Base-by-base conservation (phyloP, 2,797 vertebrate genomes). In the Pipistrellus kuhlii region DNA sequence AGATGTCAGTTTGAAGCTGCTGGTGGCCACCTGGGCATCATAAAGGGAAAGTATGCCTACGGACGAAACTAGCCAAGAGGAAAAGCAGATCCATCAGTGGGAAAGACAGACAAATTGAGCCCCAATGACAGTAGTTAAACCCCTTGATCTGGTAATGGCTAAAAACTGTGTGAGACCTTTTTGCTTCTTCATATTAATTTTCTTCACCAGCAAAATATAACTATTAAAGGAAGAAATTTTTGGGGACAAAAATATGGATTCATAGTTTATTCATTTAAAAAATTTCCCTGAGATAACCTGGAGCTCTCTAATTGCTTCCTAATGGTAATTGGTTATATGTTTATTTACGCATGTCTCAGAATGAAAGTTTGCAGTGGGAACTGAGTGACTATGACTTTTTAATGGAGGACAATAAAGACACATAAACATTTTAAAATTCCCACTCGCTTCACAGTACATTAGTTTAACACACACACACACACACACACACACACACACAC, bases 181-280 rank as follows among this genome's bases (percentile, higher is more conserved):
- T n/a, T 48, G 53, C 30, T 91, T 64, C 13, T 76, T 73, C 11
- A 21, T 76, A 5, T 83, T 71, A 23, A 57, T 94, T 90, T 96
- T 93, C 83, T 72, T 92, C 51, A 88, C 25, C 92, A n/a, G 27
- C 17, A 64, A 95, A 69, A 35, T 75, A 62, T 53, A 92, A 11
- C 18, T 87, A 46, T 72, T 80, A 81, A 91, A 41, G 38, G 64
- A 69, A 94, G 41, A 75, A 88, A 75, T 77, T 51, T 14, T 41
- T 73, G 41, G 27, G 14, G 23, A 23, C 15, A 88, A 20, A 85
- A 71, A 64, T 69, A 46, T 46, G 14, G 6, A 55, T 87, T 27
- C 72, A 82, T 81, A 85, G 25, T 76, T 93, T 91, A 55, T 21
- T 38, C 23, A 66, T 55, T 84, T 94, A 55, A 93, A 91, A 94